Conservation (phyloP, 2,113 vertebrate genomes). For the Tympanuchus pallidicinctus region DNA sequence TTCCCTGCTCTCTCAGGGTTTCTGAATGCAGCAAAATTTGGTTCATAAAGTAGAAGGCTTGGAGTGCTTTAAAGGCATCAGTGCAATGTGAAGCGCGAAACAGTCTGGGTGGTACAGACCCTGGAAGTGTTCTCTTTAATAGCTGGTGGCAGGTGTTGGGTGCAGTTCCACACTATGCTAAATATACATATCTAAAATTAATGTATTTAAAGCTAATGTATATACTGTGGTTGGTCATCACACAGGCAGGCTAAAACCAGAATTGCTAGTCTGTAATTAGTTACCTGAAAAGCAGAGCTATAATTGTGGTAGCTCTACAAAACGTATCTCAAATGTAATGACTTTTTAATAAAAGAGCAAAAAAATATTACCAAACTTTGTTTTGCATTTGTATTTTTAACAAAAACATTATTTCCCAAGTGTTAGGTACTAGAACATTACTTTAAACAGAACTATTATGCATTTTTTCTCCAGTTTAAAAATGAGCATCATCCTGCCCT, state of each 20-base stretch:
- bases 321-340: not conserved
- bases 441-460: not conserved
- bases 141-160: not conserved
- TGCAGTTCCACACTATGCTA: not conserved
- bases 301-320: not conserved
- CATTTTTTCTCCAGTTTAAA: not conserved
- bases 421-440: not conserved
- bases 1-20: not conserved
- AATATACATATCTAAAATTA: not conserved
- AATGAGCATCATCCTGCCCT: not conserved
- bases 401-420: not conserved
- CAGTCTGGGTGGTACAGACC: not conserved
- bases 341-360: constrained; percentile 45
- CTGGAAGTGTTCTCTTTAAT: not conserved
- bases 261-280: not conserved
- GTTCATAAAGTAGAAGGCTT: not conserved
- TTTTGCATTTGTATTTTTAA: not conserved
- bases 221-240: not conserved
- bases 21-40: not conserved
- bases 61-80: not conserved
- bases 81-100: not conserved
- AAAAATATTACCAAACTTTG: not conserved
- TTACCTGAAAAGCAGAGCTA: not conserved
- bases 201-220: not conserved
- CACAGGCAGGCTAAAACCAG: not conserved